Evolutionary conservation across 2,113 vertebrate species (phyloP), one percentile per base, ranked within the genome.

Genomic region (Notechis scutatus): DNA sequence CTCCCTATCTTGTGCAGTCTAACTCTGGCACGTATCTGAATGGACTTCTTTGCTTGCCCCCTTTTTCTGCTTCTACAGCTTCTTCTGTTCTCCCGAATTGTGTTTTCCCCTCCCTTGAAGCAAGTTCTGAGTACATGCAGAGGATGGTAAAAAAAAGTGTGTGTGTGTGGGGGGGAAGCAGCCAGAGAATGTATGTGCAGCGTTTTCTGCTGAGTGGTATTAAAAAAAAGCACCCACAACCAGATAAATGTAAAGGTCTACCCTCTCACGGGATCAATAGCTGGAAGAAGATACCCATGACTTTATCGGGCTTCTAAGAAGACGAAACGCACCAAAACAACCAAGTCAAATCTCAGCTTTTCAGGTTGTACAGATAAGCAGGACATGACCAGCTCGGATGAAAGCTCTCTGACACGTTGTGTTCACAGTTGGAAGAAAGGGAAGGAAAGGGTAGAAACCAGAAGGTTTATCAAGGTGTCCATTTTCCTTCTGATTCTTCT

Each of bases 131-230:
- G 95, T 96, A 96, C 92, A 74, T 23, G 95, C 92, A 95, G 97
- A 97, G 95, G 97, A 96, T 96, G 95, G 92, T 59, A 42, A 42
- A 42, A 24, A 96, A 97, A 98, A 97, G 94, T n/a, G n/a, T n/a
- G n/a, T n/a, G n/a, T n/a, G n/a, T n/a, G n/a, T n/a, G 0, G 88
- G 74, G 10, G 29, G 18, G 50, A 23, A 34, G 20, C 21, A 34
- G 7, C 39, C 1, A 87, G 34, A 29, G 2, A 24, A 91, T 85
- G 93, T 0, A 34, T 2, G 29, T 90, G 92, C 10, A 56, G 74
- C 2, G 90, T 97, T 97, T 96, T 97, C 96, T 96, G 96, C 96
- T 97, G 97, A 96, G 96, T 96, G 18, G 39, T 1, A 14, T 64
- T 57, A 2, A 57, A 23, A 93, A 87, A 95, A 95, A 96, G 94